Base-by-base conservation (phyloP, 2,888 invertebrate genomes). In the Axea sp. region DNA sequence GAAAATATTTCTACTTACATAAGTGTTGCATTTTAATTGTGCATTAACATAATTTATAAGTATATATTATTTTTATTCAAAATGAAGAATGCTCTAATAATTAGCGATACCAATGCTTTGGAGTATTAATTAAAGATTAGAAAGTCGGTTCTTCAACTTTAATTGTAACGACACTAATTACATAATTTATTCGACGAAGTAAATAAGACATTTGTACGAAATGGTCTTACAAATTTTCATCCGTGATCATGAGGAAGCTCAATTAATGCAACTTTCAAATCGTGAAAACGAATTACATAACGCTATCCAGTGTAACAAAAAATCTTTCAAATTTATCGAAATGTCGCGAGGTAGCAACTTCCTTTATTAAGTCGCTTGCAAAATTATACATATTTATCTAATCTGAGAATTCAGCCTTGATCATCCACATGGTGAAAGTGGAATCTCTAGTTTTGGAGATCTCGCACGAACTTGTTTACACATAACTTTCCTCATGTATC, bases 401-500 rank as follows among this genome's bases (percentile, higher is more conserved):
- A 62, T 41, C 53, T 43, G 64, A 64, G 19, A 59, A 57, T 62
- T 55, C 39, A 59, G 47, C 75, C 73, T 76, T 75, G 76, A 67
- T 59, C 45, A 33, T 60, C 49, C 5, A 9, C 7, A 17, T 47
- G 35, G 73, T 73, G 74, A 75, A 74, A 75, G 73, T 57, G 49
- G 57, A 47, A 51, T 62, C 43, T 51, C 60, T 51, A 73, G 78
- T 76, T 79, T 79, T 60, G 74, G 76, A 76, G 75, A 62, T 74
- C 77, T 76, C 76, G 74, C 41, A 77, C 77, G 76, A 76, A 83
- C 84, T 84, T 83, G 83, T 83, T 84, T 77, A 72, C 77, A 76
- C 80, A 79, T 81, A 84, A 82, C 84, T 84, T 84, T 83, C 81
- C 77, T 75, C 76, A 76, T 59, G 68, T n/a, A n/a, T n/a, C 74